A percentile compares a stretch with the other conserved stretches of the same genome.
Evolutionary conservation across 2,113 vertebrate species (phyloP).

Genomic region (Centrocercus urophasianus): DNA sequence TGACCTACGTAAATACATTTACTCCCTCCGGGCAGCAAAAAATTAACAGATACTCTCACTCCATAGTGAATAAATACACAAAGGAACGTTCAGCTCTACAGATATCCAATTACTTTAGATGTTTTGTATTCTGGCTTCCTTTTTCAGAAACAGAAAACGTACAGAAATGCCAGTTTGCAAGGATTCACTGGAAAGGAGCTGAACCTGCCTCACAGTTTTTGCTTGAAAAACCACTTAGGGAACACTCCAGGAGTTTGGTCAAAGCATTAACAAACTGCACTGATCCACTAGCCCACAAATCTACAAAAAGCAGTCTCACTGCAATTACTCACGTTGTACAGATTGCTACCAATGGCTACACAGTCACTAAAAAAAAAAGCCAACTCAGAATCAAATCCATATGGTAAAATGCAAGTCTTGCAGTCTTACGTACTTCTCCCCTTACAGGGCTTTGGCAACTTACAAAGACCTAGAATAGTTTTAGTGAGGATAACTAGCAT

Average conservation of each 20-base stretch:
- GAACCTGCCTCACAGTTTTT: background rate
- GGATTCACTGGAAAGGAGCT: background rate
- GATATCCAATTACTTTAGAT: background rate
- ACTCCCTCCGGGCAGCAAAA: background rate
- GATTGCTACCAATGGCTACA: background rate
- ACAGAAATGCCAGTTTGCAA: background rate
- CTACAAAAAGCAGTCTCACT: background rate
- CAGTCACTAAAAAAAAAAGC: background rate
- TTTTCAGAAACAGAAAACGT: background rate
- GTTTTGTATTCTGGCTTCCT: background rate
- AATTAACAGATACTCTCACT: background rate
- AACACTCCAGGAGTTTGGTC: background rate
- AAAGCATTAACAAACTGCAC: slow-evolving; percentile 6
- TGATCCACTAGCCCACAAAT: background rate
- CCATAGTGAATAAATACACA: background rate
- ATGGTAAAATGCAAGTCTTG: background rate
- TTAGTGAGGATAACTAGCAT: background rate
- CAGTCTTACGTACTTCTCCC: background rate
- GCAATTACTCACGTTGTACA: background rate
- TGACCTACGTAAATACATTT: background rate
- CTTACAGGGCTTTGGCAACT: background rate
- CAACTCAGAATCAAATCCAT: slow-evolving; percentile 33
- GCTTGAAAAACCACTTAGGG: background rate
- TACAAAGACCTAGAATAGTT: background rate
- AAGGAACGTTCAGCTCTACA: background rate